Percentiles rank a stretch among this genome's conserved stretches.
phyloP scores from a whole-genome alignment of 2,888 invertebrate species.

The Microchrysa polita region DNA sequence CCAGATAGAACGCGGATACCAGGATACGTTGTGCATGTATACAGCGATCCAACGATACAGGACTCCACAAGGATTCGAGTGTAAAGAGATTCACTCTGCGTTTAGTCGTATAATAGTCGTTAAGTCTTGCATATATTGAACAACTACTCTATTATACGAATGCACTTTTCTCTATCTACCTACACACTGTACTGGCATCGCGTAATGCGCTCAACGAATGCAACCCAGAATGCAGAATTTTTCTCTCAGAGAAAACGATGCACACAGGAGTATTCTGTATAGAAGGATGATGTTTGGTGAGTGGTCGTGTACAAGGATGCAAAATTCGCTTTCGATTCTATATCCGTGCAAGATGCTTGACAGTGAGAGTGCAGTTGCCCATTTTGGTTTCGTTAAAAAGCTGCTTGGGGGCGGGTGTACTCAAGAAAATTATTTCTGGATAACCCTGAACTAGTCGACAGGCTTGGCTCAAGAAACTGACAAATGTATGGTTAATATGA shows the following conservation, averaged over 20 bases:
- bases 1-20: slow-evolving; percentile 28
- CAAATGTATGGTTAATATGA: no score
- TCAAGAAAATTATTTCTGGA: background rate
- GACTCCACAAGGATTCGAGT: no score
- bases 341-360: slow-evolving; percentile 18
- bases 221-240: no score
- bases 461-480: no score
- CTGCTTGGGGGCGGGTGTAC: background rate
- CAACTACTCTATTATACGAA: no score
- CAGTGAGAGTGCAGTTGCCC: slow-evolving; percentile 22
- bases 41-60: background rate
- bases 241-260: no score
- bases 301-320: background rate
- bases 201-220: no score
- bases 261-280: background rate
- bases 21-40: slow-evolving; percentile 14
- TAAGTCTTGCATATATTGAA: no score
- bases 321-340: slow-evolving; percentile 36
- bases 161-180: no score
- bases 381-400: slow-evolving; percentile 25
- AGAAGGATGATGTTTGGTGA: background rate
- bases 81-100: no score
- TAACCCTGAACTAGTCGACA: background rate
- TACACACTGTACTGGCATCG: no score
- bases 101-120: no score